Base-by-base conservation (phyloP, 2,888 invertebrate species). In the Cactoblastis cactorum region DNA sequence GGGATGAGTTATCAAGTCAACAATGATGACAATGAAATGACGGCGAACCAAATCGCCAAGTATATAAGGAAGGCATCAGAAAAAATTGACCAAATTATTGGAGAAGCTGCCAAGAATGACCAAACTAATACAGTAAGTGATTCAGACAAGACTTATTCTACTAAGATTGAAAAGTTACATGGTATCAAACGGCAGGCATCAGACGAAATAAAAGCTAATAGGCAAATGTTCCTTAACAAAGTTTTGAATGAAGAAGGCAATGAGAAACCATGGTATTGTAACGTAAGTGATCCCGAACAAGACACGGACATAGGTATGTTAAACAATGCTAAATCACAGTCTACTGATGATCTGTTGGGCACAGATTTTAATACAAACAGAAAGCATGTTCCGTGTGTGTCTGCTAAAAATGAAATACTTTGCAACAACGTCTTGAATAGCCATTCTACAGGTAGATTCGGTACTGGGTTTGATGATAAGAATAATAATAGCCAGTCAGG, bases 121-220 rank as follows among this genome's bases (percentile, higher is more conserved):
- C 58, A 65, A 51, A 77, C 77, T 45, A 71, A 78, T 52, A 69
- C 71, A 34, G 62, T 73, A 15, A 83, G 80, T 60, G 89, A 89
- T 56, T 81, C 83, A 15, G 84, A 87, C 22, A 85, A 86, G 67
- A 87, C 90, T 4, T 91, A 87, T 75, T 91, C 90, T 32, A 83
- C 88, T 12, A 90, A 87, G 77, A 92, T 91, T 69, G 92, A 91
- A 64, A 87, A 85, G 58, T 77, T 90, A 70, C 92, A 90, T 68
- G 92, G 91, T 50, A 90, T 91, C 34, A 91, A 90, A 69, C 80
- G 87, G 54, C 85, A 85, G 58, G 80, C 74, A 1, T 87, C 86
- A 37, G 86, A 85, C 58, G 90, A 90, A 73, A 86, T 90, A 50
- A 85, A 87, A 64, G 83, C 83, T 9, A 89, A 90, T 60, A 74